Evolutionary conservation across 2,113 vertebrate species (phyloP), one percentile per base, ranked within the genome.

Genomic region (Cochlearius cochlearius): DNA sequence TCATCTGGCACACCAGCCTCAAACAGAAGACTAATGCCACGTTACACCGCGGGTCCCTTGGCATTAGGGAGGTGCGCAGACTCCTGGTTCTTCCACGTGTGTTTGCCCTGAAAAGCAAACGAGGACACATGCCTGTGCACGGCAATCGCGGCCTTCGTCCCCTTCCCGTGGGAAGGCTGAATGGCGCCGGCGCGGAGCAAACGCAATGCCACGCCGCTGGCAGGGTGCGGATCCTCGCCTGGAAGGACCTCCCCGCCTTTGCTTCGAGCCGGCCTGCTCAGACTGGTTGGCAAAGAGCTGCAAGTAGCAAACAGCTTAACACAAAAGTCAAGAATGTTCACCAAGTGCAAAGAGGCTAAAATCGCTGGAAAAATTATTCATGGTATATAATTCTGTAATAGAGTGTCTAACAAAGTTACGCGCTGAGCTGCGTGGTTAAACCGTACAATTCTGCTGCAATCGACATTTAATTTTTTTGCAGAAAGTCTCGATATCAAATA

Each of bases 401-500:
- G 11, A 55, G 80, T 12, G 30, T 55, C 68, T 86, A 63, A 75
- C 87, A 59, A 32, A 96, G 78, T 68, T 17, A 76, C 45, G 22
- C 47, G 50, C 89, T 3, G 69, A 82, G 81, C 85, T 53, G 64
- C 20, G 27, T 34, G 64, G 43, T 72, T 91, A 30, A 80, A 82
- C 81, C 75, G 73, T 5, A 78, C 63, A 39, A 17, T 67, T 76
- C 36, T 66, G 47, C 77, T 43, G 94, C 76, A 89, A 77, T 88
- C 63, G 85, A 92, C 32, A 38, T 34, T 63, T 66, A 69, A 43
- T 20, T 77, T 84, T 77, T 86, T 59, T 77, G 21, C 86, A 78
- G 77, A 90, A 92, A 74, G 88, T 32, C 86, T 91, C 86, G 74
- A 80, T 94, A 96, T 85, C 93, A 94, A 91, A 82, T 74, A 81